Evolutionary conservation across 2,113 vertebrate genomes (phyloP).

Genomic region (Tachuris rubrigastra): DNA sequence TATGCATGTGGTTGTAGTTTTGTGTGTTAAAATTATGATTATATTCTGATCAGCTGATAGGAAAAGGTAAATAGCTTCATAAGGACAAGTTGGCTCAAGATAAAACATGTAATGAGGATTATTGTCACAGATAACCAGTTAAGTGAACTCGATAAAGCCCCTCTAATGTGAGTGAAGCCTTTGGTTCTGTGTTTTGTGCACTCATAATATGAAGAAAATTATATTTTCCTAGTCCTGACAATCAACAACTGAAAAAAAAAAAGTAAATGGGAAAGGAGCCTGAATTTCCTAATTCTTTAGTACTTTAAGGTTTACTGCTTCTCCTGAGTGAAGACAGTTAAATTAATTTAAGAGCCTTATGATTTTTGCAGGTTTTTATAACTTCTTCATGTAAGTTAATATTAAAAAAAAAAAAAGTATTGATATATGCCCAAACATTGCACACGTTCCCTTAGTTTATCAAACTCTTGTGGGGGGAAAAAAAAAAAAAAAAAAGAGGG

Average conservation of each 20-base stretch:
- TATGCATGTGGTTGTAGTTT: background rate
- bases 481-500: background rate
- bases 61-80: background rate
- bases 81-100: background rate
- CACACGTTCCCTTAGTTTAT: background rate
- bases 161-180: background rate
- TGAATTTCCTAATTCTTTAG: background rate
- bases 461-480: background rate
- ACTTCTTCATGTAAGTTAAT: background rate
- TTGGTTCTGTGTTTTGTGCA: background rate
- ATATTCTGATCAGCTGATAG: background rate
- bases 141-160: background rate
- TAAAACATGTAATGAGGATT: background rate
- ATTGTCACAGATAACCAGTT: background rate
- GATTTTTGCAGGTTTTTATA: background rate
- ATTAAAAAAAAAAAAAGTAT: background rate
- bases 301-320: background rate
- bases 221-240: background rate
- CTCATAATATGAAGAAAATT: background rate
- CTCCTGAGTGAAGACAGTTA: background rate
- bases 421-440: background rate
- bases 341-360: background rate
- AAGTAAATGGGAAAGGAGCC: background rate
- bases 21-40: background rate
- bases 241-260: background rate